phyloP scores from a whole-genome alignment of 2,797 vertebrate species.

The Leptoclinus maculatus region DNA sequence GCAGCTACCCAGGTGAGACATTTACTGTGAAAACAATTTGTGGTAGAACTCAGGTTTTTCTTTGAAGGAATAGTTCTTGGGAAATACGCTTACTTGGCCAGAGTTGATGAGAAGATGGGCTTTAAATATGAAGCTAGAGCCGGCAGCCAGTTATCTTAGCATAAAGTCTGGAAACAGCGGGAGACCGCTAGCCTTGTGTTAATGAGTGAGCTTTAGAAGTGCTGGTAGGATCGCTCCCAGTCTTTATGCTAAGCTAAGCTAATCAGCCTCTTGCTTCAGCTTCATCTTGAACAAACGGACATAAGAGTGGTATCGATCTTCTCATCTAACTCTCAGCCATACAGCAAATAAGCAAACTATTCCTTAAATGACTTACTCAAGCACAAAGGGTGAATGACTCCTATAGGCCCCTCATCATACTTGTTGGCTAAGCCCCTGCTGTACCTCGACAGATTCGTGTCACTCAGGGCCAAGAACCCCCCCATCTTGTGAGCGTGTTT shows the following conservation, averaged over 20 bases:
- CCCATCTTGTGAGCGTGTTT: slow-evolving; percentile 84
- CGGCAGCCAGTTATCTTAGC: not conserved
- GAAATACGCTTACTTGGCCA: not conserved
- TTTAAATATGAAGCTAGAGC: not conserved
- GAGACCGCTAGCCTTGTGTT: not conserved
- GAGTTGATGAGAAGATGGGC: not conserved
- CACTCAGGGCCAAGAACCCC: slow-evolving; percentile 83
- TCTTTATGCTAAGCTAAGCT: not conserved
- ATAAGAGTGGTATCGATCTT: not conserved
- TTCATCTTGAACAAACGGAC: not conserved
- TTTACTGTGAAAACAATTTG: not conserved
- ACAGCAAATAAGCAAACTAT: not conserved
- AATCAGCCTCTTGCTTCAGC: not conserved
- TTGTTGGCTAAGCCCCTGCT: not conserved
- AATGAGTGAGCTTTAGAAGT: not conserved
- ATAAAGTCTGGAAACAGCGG: not conserved
- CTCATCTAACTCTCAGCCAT: not conserved
- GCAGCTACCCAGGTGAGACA: slow-evolving; percentile 80
- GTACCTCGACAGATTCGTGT: slow-evolving; percentile 81
- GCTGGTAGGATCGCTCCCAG: not conserved
- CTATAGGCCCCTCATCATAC: not conserved
- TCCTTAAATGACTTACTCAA: not conserved
- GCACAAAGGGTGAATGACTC: not conserved
- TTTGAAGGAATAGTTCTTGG: not conserved
- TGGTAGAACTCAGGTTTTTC: not conserved